A percentile compares a stretch with the other conserved stretches of the same genome.
Conservation (phyloP, 2,888 invertebrate genomes). For the Eupithecia insigniata region DNA sequence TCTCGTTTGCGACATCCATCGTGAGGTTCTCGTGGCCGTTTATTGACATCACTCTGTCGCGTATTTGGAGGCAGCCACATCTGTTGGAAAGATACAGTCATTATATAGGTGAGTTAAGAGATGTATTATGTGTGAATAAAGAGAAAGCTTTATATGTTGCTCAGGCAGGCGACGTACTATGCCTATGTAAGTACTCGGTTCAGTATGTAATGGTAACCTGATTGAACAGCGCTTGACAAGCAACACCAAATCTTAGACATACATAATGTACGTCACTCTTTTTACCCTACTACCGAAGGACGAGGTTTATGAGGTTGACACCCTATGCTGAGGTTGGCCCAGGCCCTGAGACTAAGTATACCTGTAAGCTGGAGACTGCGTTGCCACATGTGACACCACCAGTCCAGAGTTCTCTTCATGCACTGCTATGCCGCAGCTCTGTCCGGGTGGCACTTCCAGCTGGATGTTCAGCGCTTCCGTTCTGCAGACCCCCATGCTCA, state of each 20-base stretch:
- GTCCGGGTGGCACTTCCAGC: conserved; percentile 77
- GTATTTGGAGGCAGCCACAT: conserved; percentile 89
- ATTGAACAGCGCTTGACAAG: background rate
- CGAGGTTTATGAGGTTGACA: too few relatives aligned
- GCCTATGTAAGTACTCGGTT: background rate
- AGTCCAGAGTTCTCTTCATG: conserved; percentile 72
- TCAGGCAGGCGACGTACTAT: background rate
- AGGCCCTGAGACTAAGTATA: conserved; percentile 38
- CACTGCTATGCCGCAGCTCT: conserved; percentile 74
- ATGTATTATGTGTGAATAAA: background rate
- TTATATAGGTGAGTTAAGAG: background rate
- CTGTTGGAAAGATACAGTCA: conserved; percentile 61
- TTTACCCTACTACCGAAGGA: too few relatives aligned
- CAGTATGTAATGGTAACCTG: background rate
- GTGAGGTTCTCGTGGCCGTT: conserved; percentile 90
- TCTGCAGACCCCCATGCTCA: conserved; percentile 77
- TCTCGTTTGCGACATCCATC: conserved; percentile 85
- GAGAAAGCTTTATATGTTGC: background rate
- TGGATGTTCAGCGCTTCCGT: conserved; percentile 77
- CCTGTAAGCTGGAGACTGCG: conserved; percentile 79
- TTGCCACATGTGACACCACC: conserved; percentile 73
- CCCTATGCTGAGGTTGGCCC: too few relatives aligned
- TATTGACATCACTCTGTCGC: conserved; percentile 93
- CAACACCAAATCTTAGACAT: background rate
- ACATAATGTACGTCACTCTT: background rate